phyloP scores from a whole-genome alignment of 2,888 invertebrate species.

The Orthosia gothica region DNA sequence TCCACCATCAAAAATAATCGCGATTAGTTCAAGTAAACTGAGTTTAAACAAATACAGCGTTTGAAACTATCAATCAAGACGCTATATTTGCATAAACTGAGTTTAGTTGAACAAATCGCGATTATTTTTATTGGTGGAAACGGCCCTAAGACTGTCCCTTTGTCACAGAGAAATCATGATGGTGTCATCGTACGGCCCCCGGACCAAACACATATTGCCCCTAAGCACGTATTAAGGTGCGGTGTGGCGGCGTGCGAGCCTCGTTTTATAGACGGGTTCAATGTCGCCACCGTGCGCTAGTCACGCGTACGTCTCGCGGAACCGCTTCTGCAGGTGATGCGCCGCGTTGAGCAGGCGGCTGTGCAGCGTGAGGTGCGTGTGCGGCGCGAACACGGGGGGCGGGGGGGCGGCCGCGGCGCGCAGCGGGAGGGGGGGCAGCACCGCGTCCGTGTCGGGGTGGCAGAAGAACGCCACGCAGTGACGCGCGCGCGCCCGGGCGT shows the following conservation, averaged over 20 bases:
- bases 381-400: slow-evolving; percentile 85
- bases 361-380: slow-evolving; percentile 86
- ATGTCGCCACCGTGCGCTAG: slow-evolving; percentile 77
- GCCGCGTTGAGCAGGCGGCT: slow-evolving; percentile 93
- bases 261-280: slow-evolving; percentile 67
- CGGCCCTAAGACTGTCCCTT: too few species aligned
- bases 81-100: too few species aligned
- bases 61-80: too few species aligned
- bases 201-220: slow-evolving; percentile 1
- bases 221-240: slow-evolving; percentile 67
- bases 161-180: too few species aligned
- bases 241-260: slow-evolving; percentile 73
- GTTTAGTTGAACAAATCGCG: too few species aligned
- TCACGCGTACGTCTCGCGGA: slow-evolving; percentile 94
- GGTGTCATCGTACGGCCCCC: too few species aligned
- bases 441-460: slow-evolving; percentile 93
- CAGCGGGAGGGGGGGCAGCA: slow-evolving; percentile 88
- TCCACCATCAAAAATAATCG: too few species aligned
- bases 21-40: too few species aligned
- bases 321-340: slow-evolving; percentile 94
- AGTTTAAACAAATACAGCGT: too few species aligned
- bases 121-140: too few species aligned
- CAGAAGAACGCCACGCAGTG: slow-evolving; percentile 95
- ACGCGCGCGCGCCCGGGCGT: slow-evolving; percentile 92
- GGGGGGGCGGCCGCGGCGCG: slow-evolving; percentile 84